A percentile compares a stretch with the other conserved stretches of the same genome.
Evolutionary conservation across 2,113 vertebrate genomes (phyloP).

Genomic region (Nansenia antarctica): DNA sequence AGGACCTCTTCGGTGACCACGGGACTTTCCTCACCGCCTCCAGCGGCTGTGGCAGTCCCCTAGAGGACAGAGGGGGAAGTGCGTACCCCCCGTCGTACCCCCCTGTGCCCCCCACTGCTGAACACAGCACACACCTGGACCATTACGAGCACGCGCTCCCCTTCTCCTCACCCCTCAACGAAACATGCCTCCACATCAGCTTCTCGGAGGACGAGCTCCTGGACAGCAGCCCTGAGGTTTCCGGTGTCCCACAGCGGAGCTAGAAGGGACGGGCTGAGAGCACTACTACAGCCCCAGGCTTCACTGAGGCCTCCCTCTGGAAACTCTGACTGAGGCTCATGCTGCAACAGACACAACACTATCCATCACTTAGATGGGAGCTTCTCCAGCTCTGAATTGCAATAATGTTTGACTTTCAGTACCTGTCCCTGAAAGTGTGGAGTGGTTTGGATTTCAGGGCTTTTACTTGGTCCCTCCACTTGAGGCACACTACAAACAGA

Average conservation of each 20-base stretch:
- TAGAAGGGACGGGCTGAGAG: slow-evolving; percentile 24
- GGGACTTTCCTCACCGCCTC: slow-evolving; percentile 64
- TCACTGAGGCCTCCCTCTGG: not conserved
- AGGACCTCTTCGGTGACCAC: slow-evolving; percentile 64
- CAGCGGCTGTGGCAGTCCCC: slow-evolving; percentile 62
- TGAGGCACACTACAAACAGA: slow-evolving; percentile 37
- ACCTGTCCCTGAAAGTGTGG: slow-evolving; percentile 28
- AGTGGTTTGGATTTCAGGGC: slow-evolving; percentile 43
- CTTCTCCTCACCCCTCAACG: slow-evolving; percentile 65
- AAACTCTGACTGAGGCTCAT: not conserved
- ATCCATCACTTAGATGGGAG: slow-evolving; percentile 9
- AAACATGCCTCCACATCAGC: slow-evolving; percentile 85
- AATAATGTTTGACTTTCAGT: slow-evolving; percentile 25
- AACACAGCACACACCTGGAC: slow-evolving; percentile 30
- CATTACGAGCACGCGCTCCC: slow-evolving; percentile 50
- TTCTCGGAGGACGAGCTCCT: slow-evolving; percentile 84
- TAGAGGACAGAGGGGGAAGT: slow-evolving; percentile 44
- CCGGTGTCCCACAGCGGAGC: slow-evolving; percentile 49
- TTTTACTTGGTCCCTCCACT: slow-evolving; percentile 35
- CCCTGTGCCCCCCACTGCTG: slow-evolving; percentile 12
- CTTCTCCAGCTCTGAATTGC: slow-evolving; percentile 20
- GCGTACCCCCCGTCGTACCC: not conserved
- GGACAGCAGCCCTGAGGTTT: slow-evolving; percentile 67
- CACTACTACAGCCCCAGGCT: not conserved
- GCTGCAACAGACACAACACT: slow-evolving; percentile 7